Conservation (phyloP, 2,113 vertebrate genomes). For the Sylvietta virens region DNA sequence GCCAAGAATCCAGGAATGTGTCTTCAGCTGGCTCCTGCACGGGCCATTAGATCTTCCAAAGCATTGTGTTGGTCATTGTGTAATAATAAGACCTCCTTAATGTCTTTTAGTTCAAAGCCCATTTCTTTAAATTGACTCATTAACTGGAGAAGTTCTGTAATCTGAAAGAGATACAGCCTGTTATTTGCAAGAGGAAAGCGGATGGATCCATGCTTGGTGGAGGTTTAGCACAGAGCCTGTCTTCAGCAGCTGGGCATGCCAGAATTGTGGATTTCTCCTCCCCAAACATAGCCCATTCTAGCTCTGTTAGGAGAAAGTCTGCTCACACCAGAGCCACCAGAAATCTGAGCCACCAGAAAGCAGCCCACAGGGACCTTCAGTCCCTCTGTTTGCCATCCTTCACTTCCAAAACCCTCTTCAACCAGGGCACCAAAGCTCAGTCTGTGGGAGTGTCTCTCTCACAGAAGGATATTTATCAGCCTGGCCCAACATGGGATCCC, state of each 20-base stretch:
- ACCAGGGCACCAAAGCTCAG: not conserved
- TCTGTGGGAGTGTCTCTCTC: accelerated
- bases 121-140: slow-evolving; percentile 98
- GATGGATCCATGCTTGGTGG: not conserved
- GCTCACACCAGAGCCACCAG: not conserved
- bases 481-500: not conserved
- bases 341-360: not conserved
- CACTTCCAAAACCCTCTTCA: not conserved
- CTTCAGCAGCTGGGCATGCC: not conserved
- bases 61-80: slow-evolving; percentile 94
- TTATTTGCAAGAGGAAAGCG: not conserved
- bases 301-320: not conserved
- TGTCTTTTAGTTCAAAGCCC: slow-evolving; percentile 94
- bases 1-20: not conserved
- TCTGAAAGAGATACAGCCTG: slow-evolving; percentile 70
- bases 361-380: not conserved
- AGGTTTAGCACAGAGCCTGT: not conserved
- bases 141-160: slow-evolving; percentile 91
- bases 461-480: not conserved
- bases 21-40: slow-evolving; percentile 80
- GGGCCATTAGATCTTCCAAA: slow-evolving; percentile 94
- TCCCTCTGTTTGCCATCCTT: not conserved
- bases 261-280: not conserved
- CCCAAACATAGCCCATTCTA: not conserved
- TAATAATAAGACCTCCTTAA: slow-evolving; percentile 91